Conservation (phyloP, 92 coral and sea anemone genomes). For the Porites lobata region DNA sequence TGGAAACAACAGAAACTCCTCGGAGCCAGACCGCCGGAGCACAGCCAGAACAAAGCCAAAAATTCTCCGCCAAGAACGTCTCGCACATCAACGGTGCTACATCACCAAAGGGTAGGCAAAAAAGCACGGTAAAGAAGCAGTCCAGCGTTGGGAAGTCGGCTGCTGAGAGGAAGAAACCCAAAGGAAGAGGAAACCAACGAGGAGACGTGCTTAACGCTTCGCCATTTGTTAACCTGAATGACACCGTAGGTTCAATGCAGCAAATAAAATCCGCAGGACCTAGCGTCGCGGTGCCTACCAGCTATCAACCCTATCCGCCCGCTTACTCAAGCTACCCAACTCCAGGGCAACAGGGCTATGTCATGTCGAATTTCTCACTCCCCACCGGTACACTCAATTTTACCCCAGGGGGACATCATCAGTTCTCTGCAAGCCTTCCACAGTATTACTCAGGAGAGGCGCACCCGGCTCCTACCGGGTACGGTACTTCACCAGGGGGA, state of each 20-base stretch:
- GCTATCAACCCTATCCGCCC: conserved; percentile 36
- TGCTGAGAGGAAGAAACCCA: conserved; percentile 73
- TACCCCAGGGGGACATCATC: conserved; percentile 70
- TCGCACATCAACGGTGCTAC: conserved; percentile 11
- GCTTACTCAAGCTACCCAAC: conserved; percentile 23
- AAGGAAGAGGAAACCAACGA: conserved; percentile 12
- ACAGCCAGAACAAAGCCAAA: conserved; percentile 1
- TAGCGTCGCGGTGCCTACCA: conserved; percentile 13
- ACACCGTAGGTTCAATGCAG: conserved; percentile 73
- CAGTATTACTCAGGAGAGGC: conserved; percentile 37
- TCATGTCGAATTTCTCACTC: conserved; percentile 37
- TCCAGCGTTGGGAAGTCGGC: conserved; percentile 19
- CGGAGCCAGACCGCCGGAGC: conserved; percentile 41
- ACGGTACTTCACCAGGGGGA: conserved; percentile 29
- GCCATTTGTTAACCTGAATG: conserved; percentile 76
- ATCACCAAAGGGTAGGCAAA: conserved; percentile 26
- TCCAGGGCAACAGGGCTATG: conserved; percentile 47
- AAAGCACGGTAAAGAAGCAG: conserved; percentile 57
- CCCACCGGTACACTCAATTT: conserved; percentile 59
- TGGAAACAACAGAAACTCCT: conserved; percentile 33
- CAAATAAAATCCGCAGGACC: conserved; percentile 53
- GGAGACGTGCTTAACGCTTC: background rate
- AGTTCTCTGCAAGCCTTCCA: conserved; percentile 47
- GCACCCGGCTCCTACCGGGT: conserved; percentile 15
- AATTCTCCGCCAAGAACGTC: conserved; percentile 26